Conservation (phyloP, 2,113 vertebrate genomes). For the Gopherus evgoodei region DNA sequence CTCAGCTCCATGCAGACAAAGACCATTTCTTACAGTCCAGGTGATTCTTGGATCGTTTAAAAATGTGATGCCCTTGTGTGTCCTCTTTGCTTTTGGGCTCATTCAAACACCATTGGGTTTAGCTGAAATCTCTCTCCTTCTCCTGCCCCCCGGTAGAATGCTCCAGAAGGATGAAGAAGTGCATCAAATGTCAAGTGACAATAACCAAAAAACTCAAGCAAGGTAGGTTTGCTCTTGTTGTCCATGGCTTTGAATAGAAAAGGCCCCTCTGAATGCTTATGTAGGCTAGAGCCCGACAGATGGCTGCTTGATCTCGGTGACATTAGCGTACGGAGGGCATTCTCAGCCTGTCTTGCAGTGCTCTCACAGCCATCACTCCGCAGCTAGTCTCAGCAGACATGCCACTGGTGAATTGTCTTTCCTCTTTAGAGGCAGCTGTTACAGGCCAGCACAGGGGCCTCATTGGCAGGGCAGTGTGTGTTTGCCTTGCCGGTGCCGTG, state of each 20-base stretch:
- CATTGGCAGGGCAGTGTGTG: neutral
- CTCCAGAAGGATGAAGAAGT: slow-evolving; percentile 98
- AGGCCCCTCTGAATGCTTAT: neutral
- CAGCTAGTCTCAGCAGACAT: neutral
- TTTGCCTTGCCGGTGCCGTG: neutral
- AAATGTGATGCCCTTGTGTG: neutral
- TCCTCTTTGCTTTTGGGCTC: neutral
- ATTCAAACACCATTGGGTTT: neutral
- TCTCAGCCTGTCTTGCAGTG: neutral
- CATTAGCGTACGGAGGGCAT: neutral
- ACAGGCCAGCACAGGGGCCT: neutral
- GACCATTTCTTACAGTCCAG: neutral
- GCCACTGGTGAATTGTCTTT: neutral
- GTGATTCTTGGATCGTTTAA: neutral
- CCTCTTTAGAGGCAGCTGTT: neutral
- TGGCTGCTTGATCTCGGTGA: neutral
- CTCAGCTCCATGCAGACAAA: rapidly evolving
- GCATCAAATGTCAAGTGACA: slow-evolving; percentile 96
- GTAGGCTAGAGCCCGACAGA: rapidly evolving
- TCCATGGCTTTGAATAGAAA: neutral
- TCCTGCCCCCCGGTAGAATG: slow-evolving; percentile 81
- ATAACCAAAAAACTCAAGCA: slow-evolving; percentile 95
- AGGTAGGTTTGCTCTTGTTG: slow-evolving; percentile 78
- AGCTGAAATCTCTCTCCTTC: neutral
- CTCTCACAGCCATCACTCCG: neutral